phyloP scores from a whole-genome alignment of 1,140 invertebrate genomes.

The Propsilocerus akamusi region DNA sequence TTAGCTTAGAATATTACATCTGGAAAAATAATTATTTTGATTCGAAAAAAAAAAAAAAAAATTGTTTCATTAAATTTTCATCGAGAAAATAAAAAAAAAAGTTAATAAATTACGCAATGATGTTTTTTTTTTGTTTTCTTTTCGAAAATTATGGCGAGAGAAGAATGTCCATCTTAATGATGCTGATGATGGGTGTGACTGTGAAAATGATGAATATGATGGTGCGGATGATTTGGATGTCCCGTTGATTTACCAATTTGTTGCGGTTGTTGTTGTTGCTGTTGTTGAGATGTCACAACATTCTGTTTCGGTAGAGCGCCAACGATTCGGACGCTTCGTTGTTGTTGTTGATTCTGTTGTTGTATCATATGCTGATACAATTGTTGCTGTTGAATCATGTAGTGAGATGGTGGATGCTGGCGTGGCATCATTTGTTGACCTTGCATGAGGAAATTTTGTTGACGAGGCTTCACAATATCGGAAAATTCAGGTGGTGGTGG shows the following conservation, averaged over 20 bases:
- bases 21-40: too few species aligned
- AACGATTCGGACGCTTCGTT: constrained; percentile 49
- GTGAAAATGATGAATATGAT: constrained; percentile 3
- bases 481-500: constrained; percentile 62
- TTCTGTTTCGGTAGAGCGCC: constrained; percentile 51
- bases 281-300: neutral
- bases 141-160: too few species aligned
- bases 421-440: constrained; percentile 13
- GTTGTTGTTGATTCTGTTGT: constrained; percentile 23
- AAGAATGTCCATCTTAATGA: too few species aligned
- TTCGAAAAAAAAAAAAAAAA: too few species aligned
- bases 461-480: constrained; percentile 11
- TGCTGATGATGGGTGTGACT: neutral
- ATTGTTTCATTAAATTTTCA: too few species aligned
- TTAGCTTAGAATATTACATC: too few species aligned
- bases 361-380: constrained; percentile 22
- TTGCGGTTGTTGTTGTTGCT: neutral
- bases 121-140: too few species aligned
- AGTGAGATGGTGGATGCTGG: constrained; percentile 9
- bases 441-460: neutral
- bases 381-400: constrained; percentile 16
- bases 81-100: too few species aligned
- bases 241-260: neutral
- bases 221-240: neutral
- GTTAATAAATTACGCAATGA: too few species aligned